Percentiles rank a stretch among this genome's conserved stretches.
Evolutionary conservation across 2,797 vertebrate genomes (phyloP).

Genomic region (Acipenser oxyrinchus): DNA sequence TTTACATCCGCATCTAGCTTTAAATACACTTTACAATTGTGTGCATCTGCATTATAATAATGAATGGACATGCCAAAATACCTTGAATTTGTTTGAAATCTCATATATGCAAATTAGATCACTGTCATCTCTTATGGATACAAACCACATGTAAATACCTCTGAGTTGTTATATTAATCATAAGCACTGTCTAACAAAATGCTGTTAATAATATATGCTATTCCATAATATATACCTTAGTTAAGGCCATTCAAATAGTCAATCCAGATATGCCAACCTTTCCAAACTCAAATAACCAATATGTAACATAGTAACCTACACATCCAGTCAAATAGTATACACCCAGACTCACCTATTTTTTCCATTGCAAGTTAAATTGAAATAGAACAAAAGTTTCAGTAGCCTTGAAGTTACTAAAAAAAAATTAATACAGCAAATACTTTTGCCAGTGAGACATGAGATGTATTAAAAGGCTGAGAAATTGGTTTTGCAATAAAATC

Average conservation of each 20-base stretch:
- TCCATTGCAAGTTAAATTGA: constrained; percentile 9
- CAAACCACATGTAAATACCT: neutral
- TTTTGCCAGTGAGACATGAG: constrained; percentile 8
- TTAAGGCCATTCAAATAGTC: neutral
- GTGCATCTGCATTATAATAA: neutral
- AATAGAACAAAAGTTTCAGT: constrained; percentile 5
- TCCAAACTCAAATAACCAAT: constrained; percentile 2
- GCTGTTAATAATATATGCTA: neutral
- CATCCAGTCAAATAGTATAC: neutral
- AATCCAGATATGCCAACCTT: constrained; percentile 10
- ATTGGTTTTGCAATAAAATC: constrained; percentile 17
- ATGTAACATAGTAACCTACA: neutral
- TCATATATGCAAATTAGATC: constrained; percentile 5
- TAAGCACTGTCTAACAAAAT: neutral
- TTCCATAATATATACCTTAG: constrained; percentile 3
- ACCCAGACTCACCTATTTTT: neutral
- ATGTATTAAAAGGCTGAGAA: constrained; percentile 16
- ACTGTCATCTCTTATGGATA: neutral
- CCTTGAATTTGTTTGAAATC: neutral
- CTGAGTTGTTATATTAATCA: neutral
- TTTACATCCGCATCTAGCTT: too few relatives aligned
- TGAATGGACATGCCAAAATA: neutral
- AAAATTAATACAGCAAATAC: constrained; percentile 9
- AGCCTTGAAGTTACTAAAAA: neutral
- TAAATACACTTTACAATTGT: too few relatives aligned